Conservation (phyloP, 1,140 invertebrate species). For the Lasioglossum albipes region DNA sequence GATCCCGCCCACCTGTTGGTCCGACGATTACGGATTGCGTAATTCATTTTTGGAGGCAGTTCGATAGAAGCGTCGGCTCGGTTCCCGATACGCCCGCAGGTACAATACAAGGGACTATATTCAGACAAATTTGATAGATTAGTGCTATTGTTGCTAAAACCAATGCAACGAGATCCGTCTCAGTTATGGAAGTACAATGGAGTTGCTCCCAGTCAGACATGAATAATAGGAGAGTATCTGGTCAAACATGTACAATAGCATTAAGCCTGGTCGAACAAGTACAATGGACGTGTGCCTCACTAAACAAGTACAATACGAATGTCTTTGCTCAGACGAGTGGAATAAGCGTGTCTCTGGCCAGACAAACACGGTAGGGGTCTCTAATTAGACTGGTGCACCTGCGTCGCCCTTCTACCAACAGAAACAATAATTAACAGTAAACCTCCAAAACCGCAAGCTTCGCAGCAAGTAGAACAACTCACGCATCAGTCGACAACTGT, state of each 20-base stretch:
- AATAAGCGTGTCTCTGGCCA: background rate
- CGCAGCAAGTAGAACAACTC: no score
- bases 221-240: background rate
- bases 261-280: background rate
- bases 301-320: background rate
- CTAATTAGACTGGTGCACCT: background rate
- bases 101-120: background rate
- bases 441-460: no score
- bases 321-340: background rate
- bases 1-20: no score
- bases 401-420: background rate
- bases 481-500: no score
- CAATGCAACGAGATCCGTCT: background rate
- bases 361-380: background rate
- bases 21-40: no score
- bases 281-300: background rate
- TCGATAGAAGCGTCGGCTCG: no score
- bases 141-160: background rate
- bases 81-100: background rate
- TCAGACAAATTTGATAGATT: background rate
- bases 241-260: conserved; percentile 1
- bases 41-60: no score
- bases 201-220: background rate
- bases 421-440: background rate
- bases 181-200: background rate